These are phyloP conservation scores for Muschampia plurimacula DNA, from an alignment of 2,888 invertebrate genomes.

Conservation along the genomic window DNA sequence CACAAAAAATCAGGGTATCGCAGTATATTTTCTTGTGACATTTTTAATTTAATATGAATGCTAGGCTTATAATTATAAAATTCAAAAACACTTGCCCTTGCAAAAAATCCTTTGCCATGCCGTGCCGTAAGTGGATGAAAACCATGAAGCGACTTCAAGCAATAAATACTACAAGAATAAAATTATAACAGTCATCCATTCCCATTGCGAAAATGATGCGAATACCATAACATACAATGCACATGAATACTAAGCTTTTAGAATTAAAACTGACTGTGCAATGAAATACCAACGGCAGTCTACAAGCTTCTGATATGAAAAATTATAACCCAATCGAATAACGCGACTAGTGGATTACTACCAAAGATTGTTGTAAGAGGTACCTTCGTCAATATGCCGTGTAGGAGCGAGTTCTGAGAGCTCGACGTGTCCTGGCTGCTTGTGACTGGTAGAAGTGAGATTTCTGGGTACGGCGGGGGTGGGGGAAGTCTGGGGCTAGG, in stretches of 20 bases:
- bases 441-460: slow-evolving; percentile 90
- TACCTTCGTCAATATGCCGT: slow-evolving; percentile 91
- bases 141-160: background rate
- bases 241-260: slow-evolving; percentile 22
- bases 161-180: background rate
- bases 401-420: slow-evolving; percentile 87
- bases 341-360: background rate
- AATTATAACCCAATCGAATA: background rate
- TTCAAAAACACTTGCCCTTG: background rate
- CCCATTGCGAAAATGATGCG: slow-evolving; percentile 5
- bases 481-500: slow-evolving; percentile 81
- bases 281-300: background rate
- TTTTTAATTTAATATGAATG: background rate
- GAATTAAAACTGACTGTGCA: slow-evolving; percentile 29
- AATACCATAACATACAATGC: background rate
- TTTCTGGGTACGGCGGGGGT: slow-evolving; percentile 91
- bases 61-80: background rate
- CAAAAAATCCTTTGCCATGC: background rate
- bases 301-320: slow-evolving; percentile 3
- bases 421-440: slow-evolving; percentile 66
- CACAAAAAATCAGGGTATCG: background rate
- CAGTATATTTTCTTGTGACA: background rate
- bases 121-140: background rate
- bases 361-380: background rate
- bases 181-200: background rate